phyloP scores from a whole-genome alignment of 2,113 vertebrate genomes.

The Percina caprodes region DNA sequence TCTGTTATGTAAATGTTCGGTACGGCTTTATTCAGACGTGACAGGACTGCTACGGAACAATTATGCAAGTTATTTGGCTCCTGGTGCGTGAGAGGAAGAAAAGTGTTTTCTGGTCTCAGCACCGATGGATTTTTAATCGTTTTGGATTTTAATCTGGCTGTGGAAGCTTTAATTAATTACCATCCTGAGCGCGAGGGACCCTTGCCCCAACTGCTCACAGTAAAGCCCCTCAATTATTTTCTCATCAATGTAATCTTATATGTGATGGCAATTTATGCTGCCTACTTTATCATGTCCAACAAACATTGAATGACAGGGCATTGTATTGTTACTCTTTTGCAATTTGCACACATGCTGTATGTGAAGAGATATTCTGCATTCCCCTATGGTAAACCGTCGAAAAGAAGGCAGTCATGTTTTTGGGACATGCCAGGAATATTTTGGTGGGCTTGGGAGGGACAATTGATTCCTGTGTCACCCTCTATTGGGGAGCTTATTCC shows the following conservation, averaged over 20 bases:
- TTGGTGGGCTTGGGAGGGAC: too few relatives aligned
- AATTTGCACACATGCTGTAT: not conserved
- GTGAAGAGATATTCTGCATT: not conserved
- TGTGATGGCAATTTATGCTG: constrained; percentile 13
- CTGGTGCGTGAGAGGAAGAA: not conserved
- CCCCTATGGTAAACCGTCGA: not conserved
- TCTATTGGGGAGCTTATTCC: too few relatives aligned
- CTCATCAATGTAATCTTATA: constrained; percentile 25
- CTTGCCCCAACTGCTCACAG: constrained; percentile 6
- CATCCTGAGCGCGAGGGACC: constrained; percentile 1
- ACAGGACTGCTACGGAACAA: not conserved
- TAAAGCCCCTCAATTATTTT: constrained; percentile 18
- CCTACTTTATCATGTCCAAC: not conserved
- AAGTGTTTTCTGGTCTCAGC: not conserved
- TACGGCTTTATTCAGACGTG: not conserved
- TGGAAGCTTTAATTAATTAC: constrained; percentile 29
- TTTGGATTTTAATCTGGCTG: not conserved
- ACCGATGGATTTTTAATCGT: constrained; percentile 26
- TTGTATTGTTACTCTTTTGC: not conserved
- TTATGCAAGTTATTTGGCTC: not conserved
- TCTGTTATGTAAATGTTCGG: not conserved
- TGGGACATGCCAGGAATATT: too few relatives aligned
- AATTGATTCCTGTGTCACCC: too few relatives aligned
- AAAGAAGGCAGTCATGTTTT: not conserved
- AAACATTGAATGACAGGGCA: not conserved